Conservation (phyloP, 2,797 vertebrate genomes). For the Ambastaia sidthimunki region DNA sequence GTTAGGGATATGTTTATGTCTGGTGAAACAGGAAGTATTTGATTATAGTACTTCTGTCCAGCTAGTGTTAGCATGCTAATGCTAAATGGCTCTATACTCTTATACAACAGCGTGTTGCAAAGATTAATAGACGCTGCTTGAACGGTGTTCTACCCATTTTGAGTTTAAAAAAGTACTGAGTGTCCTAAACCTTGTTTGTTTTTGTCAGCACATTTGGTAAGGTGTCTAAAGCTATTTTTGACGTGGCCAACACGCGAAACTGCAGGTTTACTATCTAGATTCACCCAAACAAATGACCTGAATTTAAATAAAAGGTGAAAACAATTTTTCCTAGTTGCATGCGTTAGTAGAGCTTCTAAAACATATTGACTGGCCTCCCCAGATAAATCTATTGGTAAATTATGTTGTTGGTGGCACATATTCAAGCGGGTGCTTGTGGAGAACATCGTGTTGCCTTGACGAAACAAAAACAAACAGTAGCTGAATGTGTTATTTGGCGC, state of each 20-base stretch:
- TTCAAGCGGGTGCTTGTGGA: neutral
- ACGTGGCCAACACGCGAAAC: neutral
- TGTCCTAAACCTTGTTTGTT: neutral
- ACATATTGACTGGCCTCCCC: too few relatives aligned
- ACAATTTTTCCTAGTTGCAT: neutral
- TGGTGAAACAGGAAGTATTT: neutral
- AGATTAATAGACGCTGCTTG: neutral
- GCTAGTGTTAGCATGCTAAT: conserved; percentile 41
- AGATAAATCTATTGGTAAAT: neutral
- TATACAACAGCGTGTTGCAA: neutral
- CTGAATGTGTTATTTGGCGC: neutral
- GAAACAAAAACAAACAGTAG: neutral
- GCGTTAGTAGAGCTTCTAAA: too few relatives aligned
- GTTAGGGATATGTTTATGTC: neutral
- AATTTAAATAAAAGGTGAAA: neutral
- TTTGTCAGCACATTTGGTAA: neutral
- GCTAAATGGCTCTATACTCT: neutral
- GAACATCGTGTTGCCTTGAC: conserved; percentile 4
- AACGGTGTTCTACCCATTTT: neutral
- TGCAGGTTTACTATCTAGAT: neutral
- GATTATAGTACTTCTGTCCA: neutral
- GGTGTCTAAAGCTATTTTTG: neutral
- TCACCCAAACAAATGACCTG: neutral
- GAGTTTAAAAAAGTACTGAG: neutral
- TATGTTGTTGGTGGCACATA: neutral